phyloP scores from a whole-genome alignment of 2,888 invertebrate species.

The Lysandra coridon region DNA sequence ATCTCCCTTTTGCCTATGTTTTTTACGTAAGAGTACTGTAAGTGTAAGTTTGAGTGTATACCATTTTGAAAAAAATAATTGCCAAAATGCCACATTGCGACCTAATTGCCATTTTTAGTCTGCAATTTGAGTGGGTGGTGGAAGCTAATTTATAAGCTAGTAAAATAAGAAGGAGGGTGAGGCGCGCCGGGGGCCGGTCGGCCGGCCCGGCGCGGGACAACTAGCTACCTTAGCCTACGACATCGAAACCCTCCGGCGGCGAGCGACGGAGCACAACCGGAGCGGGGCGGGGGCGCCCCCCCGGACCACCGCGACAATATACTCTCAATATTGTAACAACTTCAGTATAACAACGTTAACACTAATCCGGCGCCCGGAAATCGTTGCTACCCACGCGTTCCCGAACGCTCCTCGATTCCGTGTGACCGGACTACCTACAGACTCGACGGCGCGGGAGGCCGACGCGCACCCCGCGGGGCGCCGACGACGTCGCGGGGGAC shows the following conservation, averaged over 20 bases:
- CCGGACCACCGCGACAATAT: conserved; percentile 64
- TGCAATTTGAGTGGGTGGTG: no score
- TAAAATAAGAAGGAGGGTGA: conserved; percentile 63
- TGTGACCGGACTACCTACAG: neutral
- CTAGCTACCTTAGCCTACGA: conserved; percentile 70
- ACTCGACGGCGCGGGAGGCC: neutral
- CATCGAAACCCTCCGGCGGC: conserved; percentile 60
- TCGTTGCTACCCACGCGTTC: conserved; percentile 69
- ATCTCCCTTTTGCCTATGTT: no score
- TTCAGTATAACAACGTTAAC: conserved; percentile 80
- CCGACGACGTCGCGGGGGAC: conserved; percentile 30
- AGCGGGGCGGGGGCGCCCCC: neutral
- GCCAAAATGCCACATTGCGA: no score
- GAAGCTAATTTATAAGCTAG: no score
- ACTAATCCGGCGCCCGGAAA: conserved; percentile 63
- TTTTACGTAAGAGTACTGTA: no score
- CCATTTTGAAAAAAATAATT: no score
- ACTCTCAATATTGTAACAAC: conserved; percentile 82
- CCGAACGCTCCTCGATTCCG: conserved; percentile 54
- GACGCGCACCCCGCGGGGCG: neutral
- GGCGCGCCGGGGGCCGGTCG: conserved; percentile 47
- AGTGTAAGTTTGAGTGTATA: no score
- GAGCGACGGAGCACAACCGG: conserved; percentile 49
- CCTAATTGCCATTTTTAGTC: no score
- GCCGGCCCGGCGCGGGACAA: conserved; percentile 50